Percentiles rank a stretch among this genome's conserved stretches.
phyloP scores from a whole-genome alignment of 2,888 invertebrate genomes.

The Unio pictorum region DNA sequence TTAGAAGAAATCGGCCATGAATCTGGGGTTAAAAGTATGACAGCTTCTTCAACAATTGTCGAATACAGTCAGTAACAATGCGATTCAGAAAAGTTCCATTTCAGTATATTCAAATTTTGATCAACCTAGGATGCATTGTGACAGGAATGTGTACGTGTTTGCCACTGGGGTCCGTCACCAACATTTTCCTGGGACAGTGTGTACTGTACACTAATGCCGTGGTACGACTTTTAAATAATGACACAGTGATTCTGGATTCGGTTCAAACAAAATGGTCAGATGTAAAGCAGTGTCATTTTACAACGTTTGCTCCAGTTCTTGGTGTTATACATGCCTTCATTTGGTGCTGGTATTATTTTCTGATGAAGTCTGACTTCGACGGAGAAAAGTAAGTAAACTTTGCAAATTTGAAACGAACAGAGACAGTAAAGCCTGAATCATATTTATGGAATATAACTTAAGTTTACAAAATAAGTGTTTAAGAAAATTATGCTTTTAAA shows the following conservation, averaged over 20 bases:
- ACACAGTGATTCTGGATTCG: conserved; percentile 19
- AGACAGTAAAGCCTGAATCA: too few relatives aligned
- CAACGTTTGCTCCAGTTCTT: conserved; percentile 23
- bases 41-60: too few relatives aligned
- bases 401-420: too few relatives aligned
- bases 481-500: too few relatives aligned
- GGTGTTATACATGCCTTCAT: conserved; percentile 35
- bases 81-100: conserved; percentile 9
- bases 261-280: conserved; percentile 20
- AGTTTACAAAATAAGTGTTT: too few relatives aligned
- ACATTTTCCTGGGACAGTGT: conserved; percentile 27
- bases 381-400: conserved; percentile 24
- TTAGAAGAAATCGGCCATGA: too few relatives aligned
- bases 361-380: conserved; percentile 24
- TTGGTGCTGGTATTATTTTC: conserved; percentile 36
- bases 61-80: background rate
- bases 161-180: conserved; percentile 21
- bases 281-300: conserved; percentile 17
- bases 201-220: conserved; percentile 21
- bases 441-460: too few relatives aligned
- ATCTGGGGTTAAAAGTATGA: too few relatives aligned
- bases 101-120: conserved; percentile 19
- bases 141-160: conserved; percentile 28
- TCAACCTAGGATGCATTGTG: conserved; percentile 22
- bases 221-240: background rate